phyloP scores from a whole-genome alignment of 2,113 vertebrate species.

The Calidris pygmaea region DNA sequence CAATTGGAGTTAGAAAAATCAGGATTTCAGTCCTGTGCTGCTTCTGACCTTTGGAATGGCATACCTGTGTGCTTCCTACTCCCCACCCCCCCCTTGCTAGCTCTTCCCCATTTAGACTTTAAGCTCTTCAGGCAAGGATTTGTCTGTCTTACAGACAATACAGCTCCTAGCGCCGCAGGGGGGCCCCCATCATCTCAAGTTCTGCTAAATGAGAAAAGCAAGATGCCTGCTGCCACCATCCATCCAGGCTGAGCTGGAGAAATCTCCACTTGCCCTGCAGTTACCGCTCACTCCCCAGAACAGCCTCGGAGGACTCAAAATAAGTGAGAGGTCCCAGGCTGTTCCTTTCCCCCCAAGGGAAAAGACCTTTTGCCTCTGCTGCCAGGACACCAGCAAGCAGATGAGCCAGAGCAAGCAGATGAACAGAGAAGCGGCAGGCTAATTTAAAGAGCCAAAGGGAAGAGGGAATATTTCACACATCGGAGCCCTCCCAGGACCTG shows the following conservation, averaged over 20 bases:
- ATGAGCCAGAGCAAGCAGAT: too few relatives aligned
- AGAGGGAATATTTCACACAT: not conserved
- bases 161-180: not conserved
- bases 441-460: not conserved
- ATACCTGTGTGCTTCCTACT: not conserved
- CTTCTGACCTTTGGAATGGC: not conserved
- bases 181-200: not conserved
- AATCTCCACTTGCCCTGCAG: not conserved
- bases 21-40: not conserved
- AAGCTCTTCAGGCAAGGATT: slow-evolving; percentile 57
- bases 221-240: slow-evolving; percentile 24
- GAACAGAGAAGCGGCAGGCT: not conserved
- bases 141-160: not conserved
- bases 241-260: not conserved
- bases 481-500: not conserved
- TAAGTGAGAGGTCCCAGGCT: not conserved
- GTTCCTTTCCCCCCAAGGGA: not conserved
- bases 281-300: not conserved
- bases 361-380: not conserved
- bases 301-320: not conserved
- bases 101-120: slow-evolving; percentile 32
- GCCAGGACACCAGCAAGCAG: not conserved
- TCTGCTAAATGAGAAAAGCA: slow-evolving; percentile 16
- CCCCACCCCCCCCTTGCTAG: not conserved
- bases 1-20: not conserved